Base-by-base conservation (phyloP, 2,888 invertebrate species). In the Drosophila kanekoi region DNA sequence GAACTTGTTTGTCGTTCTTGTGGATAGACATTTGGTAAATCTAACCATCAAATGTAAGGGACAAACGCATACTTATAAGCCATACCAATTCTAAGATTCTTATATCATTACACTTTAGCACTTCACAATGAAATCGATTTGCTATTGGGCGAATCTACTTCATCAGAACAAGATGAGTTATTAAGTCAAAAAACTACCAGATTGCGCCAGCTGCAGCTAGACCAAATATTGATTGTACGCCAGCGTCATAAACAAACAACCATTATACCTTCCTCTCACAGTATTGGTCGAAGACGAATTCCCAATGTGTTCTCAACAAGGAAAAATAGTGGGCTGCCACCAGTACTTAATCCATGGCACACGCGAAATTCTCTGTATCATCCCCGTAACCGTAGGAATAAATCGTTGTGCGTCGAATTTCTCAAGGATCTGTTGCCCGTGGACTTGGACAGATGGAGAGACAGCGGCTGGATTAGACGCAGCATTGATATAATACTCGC, bases 371-470 rank as follows among this genome's bases (percentile, higher is more conserved):
- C 28, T 1, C 11, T 81, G 1, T 51, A 79, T 14, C 52, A 63
- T 43, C 1, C 28, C 1, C 6, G 28, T 0, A 84, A 84, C 38
- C 69, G 78, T 0, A 64, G 35, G n/a, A 80, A 80, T 16, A 20
- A 65, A 1, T 23, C 52, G 14, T 57, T 90, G 0, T 51, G 74
- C 0, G 11, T 37, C 1, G 90, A 90, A 28, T 77, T 89, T 9
- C 4, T 61, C 0, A 20, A 70, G 1, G 20, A 77, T 0, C 32
- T 91, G 0, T 68, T 64, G 32, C 89, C 90, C 23, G 62, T 91
- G 11, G 52, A 75, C 4, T 1, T 4, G 2, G 33, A 33, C 0
- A 61, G 72, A 0, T 90, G 90, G 90, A 9, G 43, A 1, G 1
- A 41, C 1, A 59, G 68, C 1, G 57, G 72, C n/a, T 37, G 18